Evolutionary conservation across 2,888 invertebrate species (phyloP).

Genomic region (Blera fallax): DNA sequence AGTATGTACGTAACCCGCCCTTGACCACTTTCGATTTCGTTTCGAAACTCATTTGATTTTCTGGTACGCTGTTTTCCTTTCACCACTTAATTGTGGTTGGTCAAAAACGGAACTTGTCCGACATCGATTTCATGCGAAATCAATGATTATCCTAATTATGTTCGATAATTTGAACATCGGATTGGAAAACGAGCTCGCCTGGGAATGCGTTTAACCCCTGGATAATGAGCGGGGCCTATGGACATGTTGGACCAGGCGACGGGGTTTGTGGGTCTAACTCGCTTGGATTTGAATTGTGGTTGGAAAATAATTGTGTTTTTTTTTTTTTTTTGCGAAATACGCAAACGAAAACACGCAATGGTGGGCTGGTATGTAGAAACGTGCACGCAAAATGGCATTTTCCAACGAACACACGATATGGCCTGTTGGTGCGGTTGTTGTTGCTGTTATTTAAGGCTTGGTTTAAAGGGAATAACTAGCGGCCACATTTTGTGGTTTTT

Average conservation of each 20-base stretch:
- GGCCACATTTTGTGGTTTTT: constrained; percentile 65
- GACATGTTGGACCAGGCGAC: background rate
- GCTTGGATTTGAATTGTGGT: constrained; percentile 48
- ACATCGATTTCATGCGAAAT: constrained; percentile 65
- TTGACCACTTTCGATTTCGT: constrained; percentile 61
- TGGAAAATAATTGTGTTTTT: constrained; percentile 62
- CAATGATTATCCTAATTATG: constrained; percentile 72
- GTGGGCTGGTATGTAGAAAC: background rate
- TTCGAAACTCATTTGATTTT: constrained; percentile 28
- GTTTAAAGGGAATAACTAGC: constrained; percentile 38
- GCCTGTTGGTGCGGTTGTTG: constrained; percentile 30
- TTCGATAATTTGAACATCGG: constrained; percentile 53
- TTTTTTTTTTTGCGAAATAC: constrained; percentile 59
- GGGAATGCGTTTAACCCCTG: constrained; percentile 27
- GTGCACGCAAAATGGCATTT: constrained; percentile 63
- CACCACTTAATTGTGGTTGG: constrained; percentile 67
- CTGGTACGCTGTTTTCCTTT: constrained; percentile 48
- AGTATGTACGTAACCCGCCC: background rate
- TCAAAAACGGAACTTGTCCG: constrained; percentile 62
- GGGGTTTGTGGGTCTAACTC: background rate
- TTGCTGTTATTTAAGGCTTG: constrained; percentile 58
- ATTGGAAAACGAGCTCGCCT: constrained; percentile 30
- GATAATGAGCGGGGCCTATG: background rate
- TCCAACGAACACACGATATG: constrained; percentile 18
- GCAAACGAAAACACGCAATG: constrained; percentile 65